Conservation (phyloP, 2,797 vertebrate genomes). For the Siniperca scherzeri region DNA sequence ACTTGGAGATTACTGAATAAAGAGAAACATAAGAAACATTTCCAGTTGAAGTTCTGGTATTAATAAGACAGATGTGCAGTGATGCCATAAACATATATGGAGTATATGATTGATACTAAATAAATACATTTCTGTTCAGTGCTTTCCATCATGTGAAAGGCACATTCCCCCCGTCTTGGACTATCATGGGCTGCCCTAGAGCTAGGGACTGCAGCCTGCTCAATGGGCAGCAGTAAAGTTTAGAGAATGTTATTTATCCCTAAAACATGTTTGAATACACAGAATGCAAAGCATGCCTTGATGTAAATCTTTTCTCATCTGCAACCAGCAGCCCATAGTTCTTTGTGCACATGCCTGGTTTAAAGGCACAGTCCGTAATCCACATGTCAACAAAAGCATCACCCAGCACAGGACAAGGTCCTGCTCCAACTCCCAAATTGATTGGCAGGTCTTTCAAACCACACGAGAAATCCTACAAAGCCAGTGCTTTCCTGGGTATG, state of each 20-base stretch:
- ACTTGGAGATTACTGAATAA: conserved; percentile 29
- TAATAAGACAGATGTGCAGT: neutral
- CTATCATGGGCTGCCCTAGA: no score
- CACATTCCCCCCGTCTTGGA: neutral
- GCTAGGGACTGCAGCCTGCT: neutral
- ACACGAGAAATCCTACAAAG: no score
- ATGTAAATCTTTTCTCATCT: neutral
- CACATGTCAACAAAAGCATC: neutral
- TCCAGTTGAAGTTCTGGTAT: conserved; percentile 4
- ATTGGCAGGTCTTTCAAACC: no score
- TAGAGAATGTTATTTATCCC: neutral
- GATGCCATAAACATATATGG: neutral
- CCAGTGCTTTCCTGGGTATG: no score
- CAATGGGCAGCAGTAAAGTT: neutral
- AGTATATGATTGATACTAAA: conserved; percentile 13
- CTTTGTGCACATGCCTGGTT: neutral
- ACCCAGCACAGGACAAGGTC: neutral
- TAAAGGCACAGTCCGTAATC: neutral
- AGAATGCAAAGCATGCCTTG: neutral
- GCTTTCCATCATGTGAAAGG: neutral
- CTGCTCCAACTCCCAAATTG: no score
- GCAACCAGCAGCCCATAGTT: neutral
- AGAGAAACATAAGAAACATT: conserved; percentile 14
- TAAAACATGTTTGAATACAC: neutral
- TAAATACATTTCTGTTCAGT: conserved; percentile 6